Base-by-base conservation (phyloP, 2,888 invertebrate species). In the Zootermopsis nevadensis region DNA sequence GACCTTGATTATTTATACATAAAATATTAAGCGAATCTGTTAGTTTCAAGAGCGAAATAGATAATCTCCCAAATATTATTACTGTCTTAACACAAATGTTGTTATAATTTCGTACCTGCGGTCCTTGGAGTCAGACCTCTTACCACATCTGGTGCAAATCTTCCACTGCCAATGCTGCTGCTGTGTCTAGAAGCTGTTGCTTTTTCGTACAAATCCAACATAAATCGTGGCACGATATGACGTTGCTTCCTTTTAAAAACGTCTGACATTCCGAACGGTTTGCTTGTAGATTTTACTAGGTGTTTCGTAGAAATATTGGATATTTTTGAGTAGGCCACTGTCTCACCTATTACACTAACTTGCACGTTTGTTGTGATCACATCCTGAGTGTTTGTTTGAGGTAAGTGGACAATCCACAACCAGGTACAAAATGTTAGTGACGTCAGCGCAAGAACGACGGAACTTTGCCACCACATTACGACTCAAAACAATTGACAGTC, bases 121-220 rank as follows among this genome's bases (percentile, higher is more conserved):
- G 48, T 27, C 27, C 27, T 24, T 30, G 85, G 85, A 30, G 83
- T 77, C 15, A 84, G n/a, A 66, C 84, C 80, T 27, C 83, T 74
- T 31, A 84, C 82, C 30, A 83, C 74, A 53, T 85, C 84, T 15
- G 80, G 82, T 10, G 30, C 22, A 55, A 67, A 38, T 30, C 69
- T 48, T 7, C 33, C 33, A 42, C 55, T 27, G 42, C 72, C 83
- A 35, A 6, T 35, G 15, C 22, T 15, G 15, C 55, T 30, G 31
- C n/a, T 38, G 4, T 74, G 74, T 24, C 38, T 15, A 2, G 24
- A 22, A n/a, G 38, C 74, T 42, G 38, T 74, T n/a, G 74, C 74
- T 55, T 48, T 33, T 67, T 80, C 77, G 48, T 82, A 81, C 30
- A 85, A 76, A 27, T 84, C 82, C 83, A 84, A 55, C 85, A 85